A percentile compares a stretch with the other conserved stretches of the same genome.
Conservation (phyloP, 2,797 vertebrate genomes). For the Strix occidentalis region DNA sequence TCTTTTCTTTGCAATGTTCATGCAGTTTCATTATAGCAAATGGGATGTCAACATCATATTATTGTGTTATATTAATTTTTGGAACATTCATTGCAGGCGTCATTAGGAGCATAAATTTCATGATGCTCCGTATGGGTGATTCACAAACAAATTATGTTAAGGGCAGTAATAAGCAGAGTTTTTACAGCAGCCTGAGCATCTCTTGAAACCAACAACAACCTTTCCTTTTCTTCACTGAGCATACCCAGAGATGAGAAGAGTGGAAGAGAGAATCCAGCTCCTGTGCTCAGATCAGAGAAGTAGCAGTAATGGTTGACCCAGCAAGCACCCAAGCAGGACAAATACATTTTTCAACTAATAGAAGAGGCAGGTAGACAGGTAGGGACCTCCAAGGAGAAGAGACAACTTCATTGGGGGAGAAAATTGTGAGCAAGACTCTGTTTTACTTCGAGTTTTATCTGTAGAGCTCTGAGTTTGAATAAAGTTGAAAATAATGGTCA, state of each 20-base stretch:
- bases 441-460: not conserved
- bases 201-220: not conserved
- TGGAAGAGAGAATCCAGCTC: not conserved
- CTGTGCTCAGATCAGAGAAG: not conserved
- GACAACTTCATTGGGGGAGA: not conserved
- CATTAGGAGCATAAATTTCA: conserved; percentile 4
- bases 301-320: not conserved
- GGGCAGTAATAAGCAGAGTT: not conserved
- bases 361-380: not conserved
- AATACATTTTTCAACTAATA: not conserved
- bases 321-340: not conserved
- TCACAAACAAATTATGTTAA: not conserved
- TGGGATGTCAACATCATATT: not conserved
- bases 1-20: not conserved
- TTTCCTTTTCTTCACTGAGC: not conserved
- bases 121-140: not conserved
- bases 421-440: not conserved
- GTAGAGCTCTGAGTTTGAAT: not conserved
- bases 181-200: not conserved
- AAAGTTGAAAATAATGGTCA: not conserved
- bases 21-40: not conserved
- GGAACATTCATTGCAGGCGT: not conserved
- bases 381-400: not conserved
- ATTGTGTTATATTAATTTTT: not conserved
- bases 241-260: not conserved